Evolutionary conservation across 1,140 invertebrate species (phyloP).

Genomic region (Apis cerana): DNA sequence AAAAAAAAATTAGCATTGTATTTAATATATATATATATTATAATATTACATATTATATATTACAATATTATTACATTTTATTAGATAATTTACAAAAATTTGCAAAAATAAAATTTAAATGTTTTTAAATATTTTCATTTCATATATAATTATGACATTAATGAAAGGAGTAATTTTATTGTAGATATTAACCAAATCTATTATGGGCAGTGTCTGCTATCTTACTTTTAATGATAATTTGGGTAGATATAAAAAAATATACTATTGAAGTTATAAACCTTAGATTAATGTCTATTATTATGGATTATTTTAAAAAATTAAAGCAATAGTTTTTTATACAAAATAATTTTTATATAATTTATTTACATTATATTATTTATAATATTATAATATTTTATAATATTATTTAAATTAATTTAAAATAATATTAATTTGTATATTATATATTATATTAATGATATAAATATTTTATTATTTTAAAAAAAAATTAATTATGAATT

Average conservation of each 20-base stretch:
- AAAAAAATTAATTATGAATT: not conserved
- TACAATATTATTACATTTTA: not conserved
- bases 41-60: no score
- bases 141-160: not conserved
- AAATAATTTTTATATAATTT: no score
- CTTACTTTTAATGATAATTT: conserved; percentile 47
- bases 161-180: conserved; percentile 14
- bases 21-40: not conserved
- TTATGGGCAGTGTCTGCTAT: conserved; percentile 57
- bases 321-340: not conserved
- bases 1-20: not conserved
- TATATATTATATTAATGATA: not conserved
- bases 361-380: no score
- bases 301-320: not conserved
- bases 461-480: not conserved
- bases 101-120: not conserved
- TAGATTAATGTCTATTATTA: not conserved
- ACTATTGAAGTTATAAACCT: not conserved
- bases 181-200: conserved; percentile 14
- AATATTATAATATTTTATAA: not conserved
- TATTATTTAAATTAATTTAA: not conserved
- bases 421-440: not conserved
- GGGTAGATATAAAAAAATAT: conserved; percentile 35
- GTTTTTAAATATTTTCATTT: no score
- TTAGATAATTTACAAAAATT: not conserved